phyloP scores from a whole-genome alignment of 2,888 invertebrate species.

The Lapara coniferarum region DNA sequence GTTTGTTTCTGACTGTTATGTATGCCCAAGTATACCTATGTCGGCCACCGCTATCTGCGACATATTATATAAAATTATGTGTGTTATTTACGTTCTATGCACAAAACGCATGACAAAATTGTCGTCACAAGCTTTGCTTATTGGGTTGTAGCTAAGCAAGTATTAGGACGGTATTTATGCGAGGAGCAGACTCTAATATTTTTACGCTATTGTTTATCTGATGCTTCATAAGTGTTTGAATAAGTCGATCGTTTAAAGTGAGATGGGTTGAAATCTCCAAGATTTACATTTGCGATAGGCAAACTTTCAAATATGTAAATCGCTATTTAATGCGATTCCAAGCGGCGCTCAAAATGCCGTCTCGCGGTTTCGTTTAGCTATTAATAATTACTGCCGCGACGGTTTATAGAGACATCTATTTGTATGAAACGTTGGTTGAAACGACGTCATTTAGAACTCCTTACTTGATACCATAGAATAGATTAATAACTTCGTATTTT shows the following conservation, averaged over 20 bases:
- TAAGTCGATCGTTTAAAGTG: not conserved
- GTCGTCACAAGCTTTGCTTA: no score
- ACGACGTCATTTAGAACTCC: slow-evolving; percentile 16
- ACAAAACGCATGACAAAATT: no score
- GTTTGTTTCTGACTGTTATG: no score
- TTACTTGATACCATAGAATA: slow-evolving; percentile 9
- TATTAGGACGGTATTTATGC: no score
- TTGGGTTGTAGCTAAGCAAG: no score
- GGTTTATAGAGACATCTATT: slow-evolving; percentile 21
- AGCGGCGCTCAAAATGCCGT: slow-evolving; percentile 15
- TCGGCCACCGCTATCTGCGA: no score
- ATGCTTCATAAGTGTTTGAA: not conserved
- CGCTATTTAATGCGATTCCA: slow-evolving; percentile 23
- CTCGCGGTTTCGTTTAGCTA: slow-evolving; percentile 23
- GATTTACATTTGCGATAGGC: slow-evolving; percentile 15
- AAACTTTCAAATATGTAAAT: slow-evolving; percentile 24
- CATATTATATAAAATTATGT: no score
- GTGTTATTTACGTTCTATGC: no score
- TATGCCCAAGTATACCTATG: no score
- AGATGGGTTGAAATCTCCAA: not conserved
- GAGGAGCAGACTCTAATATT: not conserved
- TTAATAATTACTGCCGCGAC: slow-evolving; percentile 21
- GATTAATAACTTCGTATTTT: not conserved
- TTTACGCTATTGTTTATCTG: not conserved
- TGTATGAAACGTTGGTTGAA: not conserved